phyloP scores from a whole-genome alignment of 1,140 invertebrate genomes.

The Agrilus planipennis region DNA sequence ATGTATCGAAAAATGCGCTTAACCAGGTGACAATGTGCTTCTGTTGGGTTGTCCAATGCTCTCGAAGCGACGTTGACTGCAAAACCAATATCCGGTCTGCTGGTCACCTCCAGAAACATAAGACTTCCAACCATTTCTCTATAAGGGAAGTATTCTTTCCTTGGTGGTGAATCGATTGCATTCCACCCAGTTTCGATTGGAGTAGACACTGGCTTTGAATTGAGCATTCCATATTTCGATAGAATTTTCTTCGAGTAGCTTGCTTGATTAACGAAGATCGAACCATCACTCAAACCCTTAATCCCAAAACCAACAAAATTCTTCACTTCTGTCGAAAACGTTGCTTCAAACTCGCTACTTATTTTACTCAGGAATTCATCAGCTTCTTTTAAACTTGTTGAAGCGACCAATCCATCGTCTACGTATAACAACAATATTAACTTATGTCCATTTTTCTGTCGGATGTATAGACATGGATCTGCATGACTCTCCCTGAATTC shows the following conservation, averaged over 20 bases:
- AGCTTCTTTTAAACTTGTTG: neutral
- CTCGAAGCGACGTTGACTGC: constrained; percentile 18
- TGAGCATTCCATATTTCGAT: neutral
- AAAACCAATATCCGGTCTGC: constrained; percentile 33
- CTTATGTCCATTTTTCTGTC: neutral
- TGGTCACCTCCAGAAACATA: constrained; percentile 29
- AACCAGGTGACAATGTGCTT: constrained; percentile 25
- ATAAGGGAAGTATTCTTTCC: constrained; percentile 12
- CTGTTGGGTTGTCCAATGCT: neutral
- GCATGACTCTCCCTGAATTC: constrained; percentile 15
- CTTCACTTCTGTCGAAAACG: neutral
- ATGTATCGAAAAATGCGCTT: constrained; percentile 33
- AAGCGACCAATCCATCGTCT: constrained; percentile 7
- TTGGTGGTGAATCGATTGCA: neutral
- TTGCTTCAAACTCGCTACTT: neutral
- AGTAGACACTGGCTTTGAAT: neutral
- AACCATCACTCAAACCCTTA: neutral
- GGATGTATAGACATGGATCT: constrained; percentile 20
- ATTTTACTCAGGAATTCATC: neutral
- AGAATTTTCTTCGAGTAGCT: neutral
- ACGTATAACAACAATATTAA: constrained; percentile 3
- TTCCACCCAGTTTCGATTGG: neutral
- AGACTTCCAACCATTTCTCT: constrained; percentile 17
- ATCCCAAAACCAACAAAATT: neutral
- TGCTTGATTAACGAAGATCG: neutral